Evolutionary conservation across 2,113 vertebrate species (phyloP), one percentile per base, ranked within the genome.

Genomic region (Malurus cyaneus): DNA sequence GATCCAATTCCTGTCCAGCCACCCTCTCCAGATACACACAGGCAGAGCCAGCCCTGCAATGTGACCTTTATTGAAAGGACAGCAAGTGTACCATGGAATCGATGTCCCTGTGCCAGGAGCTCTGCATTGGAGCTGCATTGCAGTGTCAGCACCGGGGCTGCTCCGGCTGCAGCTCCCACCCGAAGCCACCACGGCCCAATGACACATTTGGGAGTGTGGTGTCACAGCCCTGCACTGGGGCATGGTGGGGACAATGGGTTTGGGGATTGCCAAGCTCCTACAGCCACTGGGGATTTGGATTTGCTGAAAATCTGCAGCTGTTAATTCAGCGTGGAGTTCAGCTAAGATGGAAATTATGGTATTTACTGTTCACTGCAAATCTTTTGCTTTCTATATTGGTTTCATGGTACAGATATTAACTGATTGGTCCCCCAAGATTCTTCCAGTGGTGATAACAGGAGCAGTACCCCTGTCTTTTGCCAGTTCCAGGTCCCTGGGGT

Each of bases 61-160:
- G 20, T 95, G 94, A 96, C 96, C 95, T 97, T 82, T 94, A 71
- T 65, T 80, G 77, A 91, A 95, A 97, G 94, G 94, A 97, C 86
- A 28, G 84, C 69, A 74, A 84, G 65, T 6, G 80, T 86, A 24
- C 67, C 81, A 19, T 32, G 31, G 95, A 86, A 93, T 94, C 88
- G 10, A 65, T 70, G 88, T 95, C 91, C 70, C 91, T 91, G 44
- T 95, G 92, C 86, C 17, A 67, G 89, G 57, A 95, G 91, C 88
- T 86, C 96, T 97, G 96, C 96, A 90, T 94, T 10, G 79, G 87
- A 96, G 92, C 97, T 97, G 97, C 97, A 97, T 94, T 97, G 97
- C 96, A 97, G 97, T 80, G 84, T 86, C 96, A 89, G 93, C 96
- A 88, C 26, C 8, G 12, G 93, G 86, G 47, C 79, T 4, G 46